Base-by-base conservation (phyloP, 2,888 invertebrate genomes). In the Ectemnius continuus region DNA sequence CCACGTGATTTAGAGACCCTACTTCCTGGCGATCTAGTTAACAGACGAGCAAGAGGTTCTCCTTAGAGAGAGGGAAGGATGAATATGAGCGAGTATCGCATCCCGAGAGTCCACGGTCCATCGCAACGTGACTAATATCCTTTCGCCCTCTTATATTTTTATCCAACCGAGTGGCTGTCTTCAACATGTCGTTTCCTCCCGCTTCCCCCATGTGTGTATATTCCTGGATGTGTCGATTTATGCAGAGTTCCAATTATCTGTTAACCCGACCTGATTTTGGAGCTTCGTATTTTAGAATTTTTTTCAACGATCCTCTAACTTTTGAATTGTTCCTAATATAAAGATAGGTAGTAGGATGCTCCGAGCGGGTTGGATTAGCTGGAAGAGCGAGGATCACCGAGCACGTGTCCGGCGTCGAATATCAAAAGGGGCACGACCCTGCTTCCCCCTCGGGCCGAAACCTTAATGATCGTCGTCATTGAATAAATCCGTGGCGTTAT, bases 361-460 rank as follows among this genome's bases (percentile, higher is more conserved):
- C 79, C 79, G 61, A 72, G 68, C 65, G 26, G 59, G 78, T 78
- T 74, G 78, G 70, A 78, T 72, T 80, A 76, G 74, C 36, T 36
- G 36, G 36, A 6, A 36, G 6, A 36, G 6, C 8, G 36, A 36
- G 36, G 36, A 36, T 36, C 59, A 68, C 56, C 66, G 73, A 88
- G 88, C 89, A 88, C 89, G 89, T 88, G 89, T 88, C 88, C 84
- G 84, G 88, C 85, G 88, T 88, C 88, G 83, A 82, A 88, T 89
- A 88, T 88, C 89, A 83, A 76, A 86, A 82, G 80, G 80, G 83
- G 77, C 77, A 60, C 75, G 80, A 75, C 67, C 75, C 81, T 78
- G n/a, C 16, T 13, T 52, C 81, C 83, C 78, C 79, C 82, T 81
- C 79, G 73, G 70, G 67, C 74, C 23, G 61, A 57, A 67, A 65